Conservation (phyloP, 2,113 vertebrate genomes). For the Ictidomys tridecemlineatus region DNA sequence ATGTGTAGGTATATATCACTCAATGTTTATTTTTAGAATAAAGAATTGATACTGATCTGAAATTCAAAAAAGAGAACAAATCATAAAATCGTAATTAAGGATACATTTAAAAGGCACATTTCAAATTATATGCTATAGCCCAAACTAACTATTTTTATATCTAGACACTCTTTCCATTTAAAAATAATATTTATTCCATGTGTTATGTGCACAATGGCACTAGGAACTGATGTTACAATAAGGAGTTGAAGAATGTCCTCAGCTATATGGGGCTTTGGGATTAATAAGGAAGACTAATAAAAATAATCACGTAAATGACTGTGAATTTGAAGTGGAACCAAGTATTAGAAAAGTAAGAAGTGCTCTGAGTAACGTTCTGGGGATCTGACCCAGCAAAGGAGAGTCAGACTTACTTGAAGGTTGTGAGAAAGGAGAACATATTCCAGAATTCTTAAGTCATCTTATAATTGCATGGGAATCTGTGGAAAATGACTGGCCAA, state of each 20-base stretch:
- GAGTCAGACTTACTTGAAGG: background rate
- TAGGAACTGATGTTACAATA: background rate
- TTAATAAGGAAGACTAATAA: background rate
- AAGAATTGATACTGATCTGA: background rate
- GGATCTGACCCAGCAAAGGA: background rate
- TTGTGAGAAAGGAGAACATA: too few relatives aligned
- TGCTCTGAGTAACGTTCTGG: background rate
- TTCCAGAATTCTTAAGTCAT: background rate
- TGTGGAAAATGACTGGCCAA: background rate
- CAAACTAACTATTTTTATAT: background rate
- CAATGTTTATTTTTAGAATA: background rate
- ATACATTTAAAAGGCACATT: background rate
- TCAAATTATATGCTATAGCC: background rate
- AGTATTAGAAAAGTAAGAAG: background rate
- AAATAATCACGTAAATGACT: background rate
- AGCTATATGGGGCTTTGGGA: background rate
- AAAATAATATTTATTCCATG: background rate
- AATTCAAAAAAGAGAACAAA: slow-evolving; percentile 17
- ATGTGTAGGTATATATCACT: background rate
- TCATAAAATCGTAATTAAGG: background rate
- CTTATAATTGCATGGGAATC: background rate
- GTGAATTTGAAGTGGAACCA: background rate
- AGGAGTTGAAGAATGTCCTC: background rate
- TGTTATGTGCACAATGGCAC: background rate
- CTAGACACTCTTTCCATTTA: background rate